These are phyloP conservation scores for Mustelus asterias DNA, from an alignment of 2,113 vertebrate genomes.

Conservation along the genomic window DNA sequence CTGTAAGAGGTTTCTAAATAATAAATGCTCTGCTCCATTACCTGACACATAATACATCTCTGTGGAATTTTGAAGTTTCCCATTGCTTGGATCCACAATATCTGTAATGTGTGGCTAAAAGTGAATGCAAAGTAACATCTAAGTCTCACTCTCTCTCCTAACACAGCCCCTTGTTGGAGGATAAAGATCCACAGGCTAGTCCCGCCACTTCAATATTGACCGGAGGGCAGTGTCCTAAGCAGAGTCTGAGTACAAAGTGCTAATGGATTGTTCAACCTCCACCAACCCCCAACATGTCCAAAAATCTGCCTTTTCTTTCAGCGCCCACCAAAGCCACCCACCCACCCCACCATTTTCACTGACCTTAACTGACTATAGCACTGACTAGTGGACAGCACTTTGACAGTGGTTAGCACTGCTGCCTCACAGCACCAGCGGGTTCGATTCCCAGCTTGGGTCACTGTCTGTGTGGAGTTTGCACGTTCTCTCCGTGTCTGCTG, in stretches of 20 bases:
- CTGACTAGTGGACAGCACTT: too few relatives aligned
- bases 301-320: not conserved
- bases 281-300: not conserved
- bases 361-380: not conserved
- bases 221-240: not conserved
- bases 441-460: too few relatives aligned
- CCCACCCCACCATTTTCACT: not conserved
- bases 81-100: not conserved
- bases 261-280: not conserved
- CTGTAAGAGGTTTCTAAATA: not conserved
- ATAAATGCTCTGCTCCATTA: slow-evolving; percentile 13
- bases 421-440: too few relatives aligned
- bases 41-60: not conserved
- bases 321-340: not conserved
- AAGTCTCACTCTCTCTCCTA: not conserved
- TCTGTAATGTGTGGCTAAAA: not conserved
- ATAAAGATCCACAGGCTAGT: not conserved
- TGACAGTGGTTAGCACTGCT: too few relatives aligned
- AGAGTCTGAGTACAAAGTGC: not conserved
- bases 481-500: too few relatives aligned
- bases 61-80: not conserved
- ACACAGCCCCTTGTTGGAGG: not conserved
- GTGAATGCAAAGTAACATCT: not conserved
- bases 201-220: not conserved
- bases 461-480: too few relatives aligned